These are phyloP conservation scores for Rattus norvegicus DNA, from an alignment of 2,113 vertebrate species.

Conservation along the genomic window GRCr8 NC_086030.1:7348501-7349000, in stretches of 20 bases:
- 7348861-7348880: background rate
- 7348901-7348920: slow-evolving; percentile 95
- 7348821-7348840: background rate
- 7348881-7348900: slow-evolving; percentile 60
- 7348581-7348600: background rate
- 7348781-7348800: background rate
- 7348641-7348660: background rate
- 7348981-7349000: background rate
- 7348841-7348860: background rate
- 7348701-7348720: background rate
- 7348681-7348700: background rate
- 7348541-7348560: background rate
- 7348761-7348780: background rate
- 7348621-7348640: no score
- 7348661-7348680: background rate
- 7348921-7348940: slow-evolving; percentile 96
- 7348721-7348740: background rate
- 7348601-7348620: background rate
- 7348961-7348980: background rate
- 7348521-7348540: background rate
- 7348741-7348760: background rate
- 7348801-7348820: background rate
- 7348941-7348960: slow-evolving; percentile 97
- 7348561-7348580: background rate
- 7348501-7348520: background rate